Evolutionary conservation across 2,113 vertebrate genomes (phyloP).

Genomic region (Podarcis muralis): DNA sequence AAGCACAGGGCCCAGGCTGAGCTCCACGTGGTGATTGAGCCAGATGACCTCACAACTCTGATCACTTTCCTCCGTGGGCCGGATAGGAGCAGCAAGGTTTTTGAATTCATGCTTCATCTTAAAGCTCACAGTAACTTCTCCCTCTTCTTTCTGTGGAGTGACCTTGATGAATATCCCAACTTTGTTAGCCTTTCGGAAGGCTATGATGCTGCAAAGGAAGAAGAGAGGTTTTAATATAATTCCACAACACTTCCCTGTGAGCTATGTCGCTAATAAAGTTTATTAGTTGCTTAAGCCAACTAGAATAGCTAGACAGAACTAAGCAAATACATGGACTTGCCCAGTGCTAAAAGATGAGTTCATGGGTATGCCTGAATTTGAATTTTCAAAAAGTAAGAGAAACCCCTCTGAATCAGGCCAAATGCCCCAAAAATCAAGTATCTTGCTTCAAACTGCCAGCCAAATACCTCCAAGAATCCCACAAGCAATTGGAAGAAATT

Average conservation of each 20-base stretch:
- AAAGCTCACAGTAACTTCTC: constrained; percentile 89
- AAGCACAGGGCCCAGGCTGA: constrained; percentile 90
- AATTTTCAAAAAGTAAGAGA: background rate
- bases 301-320: background rate
- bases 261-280: background rate
- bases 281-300: background rate
- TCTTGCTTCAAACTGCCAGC: background rate
- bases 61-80: constrained; percentile 85
- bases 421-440: background rate
- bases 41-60: constrained; percentile 86
- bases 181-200: constrained; percentile 98
- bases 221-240: constrained; percentile 13
- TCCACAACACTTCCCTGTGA: background rate
- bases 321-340: background rate
- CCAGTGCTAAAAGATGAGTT: background rate
- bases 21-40: constrained; percentile 95
- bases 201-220: constrained; percentile 82
- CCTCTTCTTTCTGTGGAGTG: constrained; percentile 89
- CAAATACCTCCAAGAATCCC: background rate
- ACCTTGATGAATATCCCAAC: constrained; percentile 99
- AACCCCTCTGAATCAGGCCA: background rate
- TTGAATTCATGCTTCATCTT: constrained; percentile 97
- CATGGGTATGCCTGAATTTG: background rate
- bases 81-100: constrained; percentile 90
- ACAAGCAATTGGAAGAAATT: too few relatives aligned